Base-by-base conservation (phyloP, 2,113 vertebrate genomes). In the Leucoraja erinaceus region DNA sequence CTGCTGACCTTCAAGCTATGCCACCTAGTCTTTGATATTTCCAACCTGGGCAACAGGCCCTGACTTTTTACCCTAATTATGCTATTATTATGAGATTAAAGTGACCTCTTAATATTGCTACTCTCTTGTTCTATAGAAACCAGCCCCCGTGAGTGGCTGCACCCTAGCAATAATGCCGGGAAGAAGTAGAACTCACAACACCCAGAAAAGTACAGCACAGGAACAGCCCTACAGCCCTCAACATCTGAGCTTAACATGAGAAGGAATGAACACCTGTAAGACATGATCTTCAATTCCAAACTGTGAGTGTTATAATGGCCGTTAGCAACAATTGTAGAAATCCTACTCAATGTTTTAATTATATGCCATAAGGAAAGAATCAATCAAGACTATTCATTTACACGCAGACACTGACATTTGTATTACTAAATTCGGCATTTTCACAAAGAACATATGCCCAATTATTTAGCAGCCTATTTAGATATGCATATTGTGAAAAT, bases 401-500 rank as follows among this genome's bases (percentile, higher is more conserved):
- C 61, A 70, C 18, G 38, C 28, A 90, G 16, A 90, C 14, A 33
- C n/a, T 90, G 86, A 28, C 3, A 90, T 47, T 90, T 70, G 66
- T 38, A 68, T 90, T 70, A 38, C 38, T 90, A 61, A 90, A 90
- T 90, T 31, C 22, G 31, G n/a, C 86, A 90, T 31, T 22, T 70
- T 70, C 86, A 68, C 14, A 90, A 68, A 68, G 66, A 90, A 4
- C 86, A 81, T 54, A 81, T 81, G 78, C 33, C 38, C 31, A 81
- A 54, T 81, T 81, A 81, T 3, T 54, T 81, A 20, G 54, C 66
- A 38, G 63, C 31, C 86, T 68, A 68, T 68, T 70, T 33, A 70
- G 38, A 90, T 90, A 66, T 68, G 25, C 63, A 70, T 10, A 68
- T 90, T 90, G 33, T 90, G 31, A 68, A 90, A 90, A 90, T 90